Conservation (phyloP, 37 sponge, comb jelly and placozoan genomes). For the Beroe ovata region DNA sequence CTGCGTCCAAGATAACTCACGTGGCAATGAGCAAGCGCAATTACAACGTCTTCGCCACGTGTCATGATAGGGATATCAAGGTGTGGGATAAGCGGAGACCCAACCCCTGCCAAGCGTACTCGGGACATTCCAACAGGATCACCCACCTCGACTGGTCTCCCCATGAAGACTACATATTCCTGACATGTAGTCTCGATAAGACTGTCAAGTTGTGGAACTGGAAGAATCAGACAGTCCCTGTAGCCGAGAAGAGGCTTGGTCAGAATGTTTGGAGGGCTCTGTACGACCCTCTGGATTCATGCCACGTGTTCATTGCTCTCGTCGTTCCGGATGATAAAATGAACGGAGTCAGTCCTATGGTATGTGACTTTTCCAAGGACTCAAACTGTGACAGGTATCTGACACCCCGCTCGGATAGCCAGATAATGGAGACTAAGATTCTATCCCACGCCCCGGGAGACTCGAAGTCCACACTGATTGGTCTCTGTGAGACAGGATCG, state of each 20-base stretch:
- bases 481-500: neutral
- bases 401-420: neutral
- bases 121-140: conserved; percentile 49
- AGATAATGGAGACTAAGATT: conserved; percentile 32
- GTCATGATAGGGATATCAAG: conserved; percentile 64
- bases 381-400: neutral
- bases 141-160: conserved; percentile 51
- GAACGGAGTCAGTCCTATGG: conserved; percentile 47
- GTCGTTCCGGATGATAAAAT: conserved; percentile 30
- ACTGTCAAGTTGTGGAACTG: conserved; percentile 63
- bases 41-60: conserved; percentile 15
- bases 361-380: conserved; percentile 40
- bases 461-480: conserved; percentile 11
- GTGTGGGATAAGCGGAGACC: conserved; percentile 27
- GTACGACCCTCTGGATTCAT: conserved; percentile 54
- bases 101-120: conserved; percentile 38
- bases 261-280: conserved; percentile 52
- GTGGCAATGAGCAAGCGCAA: conserved; percentile 37
- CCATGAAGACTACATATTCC: conserved; percentile 20
- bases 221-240: conserved; percentile 5
- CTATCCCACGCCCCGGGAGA: neutral
- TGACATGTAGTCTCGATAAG: conserved; percentile 43
- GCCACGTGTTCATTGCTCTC: conserved; percentile 24
- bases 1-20: conserved; percentile 48
- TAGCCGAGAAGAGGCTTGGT: conserved; percentile 21